Conservation (phyloP, 2,113 vertebrate species). For the Pedionomus torquatus region DNA sequence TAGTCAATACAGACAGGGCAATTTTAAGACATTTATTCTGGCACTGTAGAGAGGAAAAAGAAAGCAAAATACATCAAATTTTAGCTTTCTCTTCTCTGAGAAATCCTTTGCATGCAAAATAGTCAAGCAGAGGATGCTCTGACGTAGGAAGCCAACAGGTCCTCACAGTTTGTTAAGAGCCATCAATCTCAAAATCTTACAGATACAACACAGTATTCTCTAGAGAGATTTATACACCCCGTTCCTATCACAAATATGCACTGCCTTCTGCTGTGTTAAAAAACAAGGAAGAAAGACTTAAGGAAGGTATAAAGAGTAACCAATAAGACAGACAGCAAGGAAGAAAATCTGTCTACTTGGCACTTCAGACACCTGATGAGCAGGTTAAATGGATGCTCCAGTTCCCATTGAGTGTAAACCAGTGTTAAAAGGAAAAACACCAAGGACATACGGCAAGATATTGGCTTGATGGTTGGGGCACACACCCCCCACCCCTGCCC, state of each 20-base stretch:
- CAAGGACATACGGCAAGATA: background rate
- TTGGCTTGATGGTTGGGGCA: background rate
- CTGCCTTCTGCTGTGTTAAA: background rate
- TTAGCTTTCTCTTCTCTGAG: background rate
- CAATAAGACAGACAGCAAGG: background rate
- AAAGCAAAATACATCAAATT: background rate
- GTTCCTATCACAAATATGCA: background rate
- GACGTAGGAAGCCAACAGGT: background rate
- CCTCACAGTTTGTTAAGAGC: background rate
- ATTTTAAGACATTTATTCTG: background rate
- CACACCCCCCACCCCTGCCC: accelerated
- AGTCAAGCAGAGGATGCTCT: background rate
- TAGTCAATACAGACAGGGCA: background rate
- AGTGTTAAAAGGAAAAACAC: background rate
- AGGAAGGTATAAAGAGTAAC: background rate
- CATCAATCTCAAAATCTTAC: background rate
- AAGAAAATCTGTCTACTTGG: background rate
- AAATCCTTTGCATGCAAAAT: background rate
- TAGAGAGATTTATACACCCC: background rate
- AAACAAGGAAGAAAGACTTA: background rate
- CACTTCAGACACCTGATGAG: background rate
- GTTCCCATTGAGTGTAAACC: background rate
- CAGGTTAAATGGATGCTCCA: background rate
- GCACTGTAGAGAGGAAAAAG: background rate
- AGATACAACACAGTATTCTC: background rate